Evolutionary conservation across 2,797 vertebrate species (phyloP).

Genomic region (Australoheros facetus): DNA sequence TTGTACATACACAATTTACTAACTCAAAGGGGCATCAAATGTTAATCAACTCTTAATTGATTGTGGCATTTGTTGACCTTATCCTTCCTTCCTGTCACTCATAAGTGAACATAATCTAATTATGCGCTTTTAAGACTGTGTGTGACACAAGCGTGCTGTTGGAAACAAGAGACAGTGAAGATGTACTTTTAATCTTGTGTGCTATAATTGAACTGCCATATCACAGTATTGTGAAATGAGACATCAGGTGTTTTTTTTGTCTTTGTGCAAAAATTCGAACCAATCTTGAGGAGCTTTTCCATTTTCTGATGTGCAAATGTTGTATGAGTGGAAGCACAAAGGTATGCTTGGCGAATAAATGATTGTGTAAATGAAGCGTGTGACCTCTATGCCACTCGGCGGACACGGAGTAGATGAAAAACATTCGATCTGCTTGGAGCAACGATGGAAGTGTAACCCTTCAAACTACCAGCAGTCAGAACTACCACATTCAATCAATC

Average conservation of each 20-base stretch:
- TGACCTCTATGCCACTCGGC: not conserved
- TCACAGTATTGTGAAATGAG: not conserved
- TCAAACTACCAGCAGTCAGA: not conserved
- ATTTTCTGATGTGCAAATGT: not conserved
- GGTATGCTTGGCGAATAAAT: not conserved
- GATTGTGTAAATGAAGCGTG: not conserved
- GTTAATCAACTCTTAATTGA: not conserved
- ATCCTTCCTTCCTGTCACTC: not conserved
- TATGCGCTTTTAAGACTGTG: not conserved
- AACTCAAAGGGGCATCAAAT: not conserved
- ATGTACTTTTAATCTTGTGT: not conserved
- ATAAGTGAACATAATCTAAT: not conserved
- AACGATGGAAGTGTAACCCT: not conserved
- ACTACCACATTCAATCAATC: not conserved
- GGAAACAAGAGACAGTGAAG: not conserved
- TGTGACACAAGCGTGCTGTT: not conserved
- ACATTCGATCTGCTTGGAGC: not conserved
- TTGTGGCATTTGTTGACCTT: constrained; percentile 11
- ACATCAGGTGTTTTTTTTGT: not conserved
- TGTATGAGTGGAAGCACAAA: accelerated
- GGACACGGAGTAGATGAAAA: not conserved
- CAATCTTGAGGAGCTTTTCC: not conserved
- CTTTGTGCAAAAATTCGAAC: not conserved
- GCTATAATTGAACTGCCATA: not conserved
- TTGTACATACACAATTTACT: not conserved